Base-by-base conservation (phyloP, 1,140 invertebrate species). In the Zaprionus kolodkinae region DNA sequence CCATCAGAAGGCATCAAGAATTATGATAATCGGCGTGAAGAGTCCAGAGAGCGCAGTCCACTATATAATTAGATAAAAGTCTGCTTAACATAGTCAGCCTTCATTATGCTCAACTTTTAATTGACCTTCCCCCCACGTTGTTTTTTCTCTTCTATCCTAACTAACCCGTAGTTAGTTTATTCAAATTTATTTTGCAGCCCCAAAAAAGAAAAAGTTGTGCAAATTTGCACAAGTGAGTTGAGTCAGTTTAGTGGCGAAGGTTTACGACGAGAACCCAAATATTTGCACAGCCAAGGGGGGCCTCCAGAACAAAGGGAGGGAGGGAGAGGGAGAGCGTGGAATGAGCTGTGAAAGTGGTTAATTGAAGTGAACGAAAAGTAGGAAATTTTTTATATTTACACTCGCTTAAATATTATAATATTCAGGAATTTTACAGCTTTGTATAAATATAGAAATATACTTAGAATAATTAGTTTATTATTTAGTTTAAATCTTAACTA, bases 11-110 rank as follows among this genome's bases (percentile, higher is more conserved):
- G 57, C 72, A 50, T 69, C 30, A 56, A 71, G 60, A 64, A 75
- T 71, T 64, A 71, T 71, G 72, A 74, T 74, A 74, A 74, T 74
- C 72, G 68, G 57, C 52, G 72, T 62, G 66, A 64, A 57, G 72
- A 25, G 64, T 21, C 45, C 17, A 25, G 2, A 5, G 45, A 21
- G 10, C 10, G 10, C 10, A 30, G 17, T 36, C 54, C 50, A 63
- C 60, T 63, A 64, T 75, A 75, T 75, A 75, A 75, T 75, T 75
- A 75, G 72, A 71, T 75, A 75, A 54, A 50, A 21, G 54, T 17
- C 40, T 56, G 54, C 50, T 57, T 9, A 30, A n/a, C 48, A 17
- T 50, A n/a, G 21, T 54, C 25, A 35, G 3, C 30, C 27, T 43
- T 25, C 10, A 57, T 57, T 62, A 43, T 56, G 35, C 56, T 15